phyloP scores from a whole-genome alignment of 2,888 invertebrate species.

The Hyles lineata region DNA sequence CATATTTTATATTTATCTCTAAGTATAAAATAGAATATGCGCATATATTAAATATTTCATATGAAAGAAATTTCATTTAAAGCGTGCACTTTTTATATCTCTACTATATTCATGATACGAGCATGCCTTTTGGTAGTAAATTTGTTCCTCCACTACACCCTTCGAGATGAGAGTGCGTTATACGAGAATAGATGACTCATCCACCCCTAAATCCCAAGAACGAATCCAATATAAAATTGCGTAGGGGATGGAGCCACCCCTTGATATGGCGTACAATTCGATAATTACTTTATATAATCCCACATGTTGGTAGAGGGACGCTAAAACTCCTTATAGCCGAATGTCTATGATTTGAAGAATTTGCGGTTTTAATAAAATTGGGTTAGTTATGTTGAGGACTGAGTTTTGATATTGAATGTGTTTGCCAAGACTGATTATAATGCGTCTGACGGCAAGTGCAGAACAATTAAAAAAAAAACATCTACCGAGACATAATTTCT shows the following conservation, averaged over 20 bases:
- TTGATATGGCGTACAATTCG: slow-evolving; percentile 53
- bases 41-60: not conserved
- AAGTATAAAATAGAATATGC: too few species aligned
- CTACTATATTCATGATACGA: not conserved
- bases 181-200: slow-evolving; percentile 48
- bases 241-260: slow-evolving; percentile 51
- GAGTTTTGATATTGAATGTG: too few species aligned
- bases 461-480: too few species aligned
- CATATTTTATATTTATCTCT: too few species aligned
- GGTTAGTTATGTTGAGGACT: not conserved
- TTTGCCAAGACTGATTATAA: too few species aligned
- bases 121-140: slow-evolving; percentile 10
- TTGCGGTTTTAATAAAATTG: not conserved
- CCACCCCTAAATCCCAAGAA: slow-evolving; percentile 38
- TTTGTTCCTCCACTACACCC: slow-evolving; percentile 1
- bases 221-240: slow-evolving; percentile 52
- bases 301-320: slow-evolving; percentile 39
- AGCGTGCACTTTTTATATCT: not conserved
- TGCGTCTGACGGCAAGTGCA: too few species aligned
- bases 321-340: slow-evolving; percentile 37
- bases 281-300: slow-evolving; percentile 61
- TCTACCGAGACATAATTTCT: too few species aligned
- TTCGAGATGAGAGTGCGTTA: slow-evolving; percentile 12
- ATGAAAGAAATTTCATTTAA: not conserved
- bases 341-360: slow-evolving; percentile 1